Percentiles rank a stretch among this genome's conserved stretches.
phyloP scores from a whole-genome alignment of 2,797 vertebrate genomes.

The Molossus molossus region DNA sequence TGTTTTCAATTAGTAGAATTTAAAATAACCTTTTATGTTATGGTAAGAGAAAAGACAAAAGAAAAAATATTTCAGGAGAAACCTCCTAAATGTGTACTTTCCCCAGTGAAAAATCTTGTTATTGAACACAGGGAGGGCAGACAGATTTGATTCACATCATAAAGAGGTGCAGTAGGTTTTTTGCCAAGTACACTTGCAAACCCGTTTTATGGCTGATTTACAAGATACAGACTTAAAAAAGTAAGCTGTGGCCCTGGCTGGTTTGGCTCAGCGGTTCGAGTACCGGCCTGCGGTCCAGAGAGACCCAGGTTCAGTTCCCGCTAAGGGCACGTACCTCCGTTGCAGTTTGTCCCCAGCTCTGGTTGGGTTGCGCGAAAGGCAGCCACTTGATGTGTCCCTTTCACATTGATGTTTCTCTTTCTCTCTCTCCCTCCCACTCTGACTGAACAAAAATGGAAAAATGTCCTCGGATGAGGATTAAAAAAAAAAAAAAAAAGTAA shows the following conservation, averaged over 20 bases:
- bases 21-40: slow-evolving; percentile 48
- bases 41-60: slow-evolving; percentile 36
- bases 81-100: slow-evolving; percentile 41
- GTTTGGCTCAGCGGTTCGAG: too few relatives aligned
- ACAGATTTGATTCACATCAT: background rate
- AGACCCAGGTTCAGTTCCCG: too few relatives aligned
- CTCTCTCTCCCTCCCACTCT: too few relatives aligned
- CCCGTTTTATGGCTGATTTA: slow-evolving; percentile 50
- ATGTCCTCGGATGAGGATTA: background rate
- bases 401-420: too few relatives aligned
- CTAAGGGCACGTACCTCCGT: too few relatives aligned
- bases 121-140: background rate
- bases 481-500: slow-evolving; percentile 33
- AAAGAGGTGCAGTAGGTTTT: background rate
- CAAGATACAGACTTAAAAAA: slow-evolving; percentile 29
- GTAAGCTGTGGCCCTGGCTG: background rate
- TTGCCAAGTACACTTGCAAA: background rate
- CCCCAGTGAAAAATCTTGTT: background rate
- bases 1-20: slow-evolving; percentile 75
- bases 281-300: too few relatives aligned
- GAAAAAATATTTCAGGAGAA: slow-evolving; percentile 18
- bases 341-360: too few relatives aligned
- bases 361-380: too few relatives aligned
- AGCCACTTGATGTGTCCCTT: too few relatives aligned
- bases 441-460: too few relatives aligned